These are phyloP conservation scores for Myopa tessellatipennis DNA, from an alignment of 2,888 invertebrate genomes.

Conservation along the genomic window DNA sequence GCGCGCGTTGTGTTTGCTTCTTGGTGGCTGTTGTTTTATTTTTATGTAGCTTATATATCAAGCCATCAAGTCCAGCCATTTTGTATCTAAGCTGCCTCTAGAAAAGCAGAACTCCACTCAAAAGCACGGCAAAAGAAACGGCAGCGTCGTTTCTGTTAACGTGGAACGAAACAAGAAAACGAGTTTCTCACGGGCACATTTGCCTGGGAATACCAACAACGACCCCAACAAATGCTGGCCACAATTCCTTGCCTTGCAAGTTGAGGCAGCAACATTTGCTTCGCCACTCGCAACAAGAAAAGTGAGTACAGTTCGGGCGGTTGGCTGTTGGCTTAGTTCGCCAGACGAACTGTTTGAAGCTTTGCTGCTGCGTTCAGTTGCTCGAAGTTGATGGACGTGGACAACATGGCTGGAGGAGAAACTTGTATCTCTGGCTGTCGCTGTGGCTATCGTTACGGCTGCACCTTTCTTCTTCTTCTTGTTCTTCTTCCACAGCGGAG, in stretches of 20 bases:
- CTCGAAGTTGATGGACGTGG: neutral
- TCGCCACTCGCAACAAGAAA: constrained; percentile 12
- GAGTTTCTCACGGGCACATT: constrained; percentile 35
- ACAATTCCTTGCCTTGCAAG: constrained; percentile 21
- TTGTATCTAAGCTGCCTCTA: neutral
- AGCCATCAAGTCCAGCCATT: neutral
- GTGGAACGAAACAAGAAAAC: constrained; percentile 34
- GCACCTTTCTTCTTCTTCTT: neutral
- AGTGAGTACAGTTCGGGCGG: constrained; percentile 30
- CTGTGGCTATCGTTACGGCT: neutral
- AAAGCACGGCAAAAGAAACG: constrained; percentile 3
- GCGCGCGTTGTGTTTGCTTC: neutral
- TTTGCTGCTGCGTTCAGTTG: neutral
- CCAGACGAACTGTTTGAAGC: neutral
- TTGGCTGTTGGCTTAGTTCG: neutral
- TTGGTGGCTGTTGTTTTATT: constrained; percentile 2
- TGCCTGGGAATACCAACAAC: neutral
- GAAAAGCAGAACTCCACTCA: neutral
- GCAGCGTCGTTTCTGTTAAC: constrained; percentile 4
- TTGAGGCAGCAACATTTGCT: constrained; percentile 35
- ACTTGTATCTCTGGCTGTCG: constrained; percentile 5
- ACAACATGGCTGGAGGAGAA: neutral
- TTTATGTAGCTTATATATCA: neutral
- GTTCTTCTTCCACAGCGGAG: neutral
- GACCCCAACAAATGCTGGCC: neutral